phyloP scores from a whole-genome alignment of 2,797 vertebrate genomes.

The Fistularia tabacaria region DNA sequence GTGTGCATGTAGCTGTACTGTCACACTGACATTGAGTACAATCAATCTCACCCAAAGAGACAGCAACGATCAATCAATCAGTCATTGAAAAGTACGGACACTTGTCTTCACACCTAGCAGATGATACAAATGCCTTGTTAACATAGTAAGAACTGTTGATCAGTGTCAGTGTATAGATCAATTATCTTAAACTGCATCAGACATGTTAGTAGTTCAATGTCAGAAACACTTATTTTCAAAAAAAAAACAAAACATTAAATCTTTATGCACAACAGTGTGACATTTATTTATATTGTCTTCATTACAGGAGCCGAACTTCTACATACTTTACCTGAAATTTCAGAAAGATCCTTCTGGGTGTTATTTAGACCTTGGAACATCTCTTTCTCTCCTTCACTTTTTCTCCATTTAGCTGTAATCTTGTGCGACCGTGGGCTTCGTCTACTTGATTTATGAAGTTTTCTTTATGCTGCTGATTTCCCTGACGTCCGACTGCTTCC shows the following conservation, averaged over 20 bases:
- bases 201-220: conserved; percentile 57
- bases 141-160: conserved; percentile 35
- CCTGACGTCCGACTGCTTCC: conserved; percentile 11
- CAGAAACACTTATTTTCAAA: conserved; percentile 71
- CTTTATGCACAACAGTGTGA: conserved; percentile 64
- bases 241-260: conserved; percentile 60
- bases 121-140: conserved; percentile 65
- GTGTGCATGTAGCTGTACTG: conserved; percentile 55
- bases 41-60: conserved; percentile 61
- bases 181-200: conserved; percentile 58
- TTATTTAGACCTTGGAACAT: too few relatives aligned
- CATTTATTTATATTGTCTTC: not conserved
- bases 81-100: conserved; percentile 24
- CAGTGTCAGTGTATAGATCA: conserved; percentile 59
- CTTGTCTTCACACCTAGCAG: conserved; percentile 49
- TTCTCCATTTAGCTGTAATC: conserved; percentile 15
- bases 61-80: conserved; percentile 26
- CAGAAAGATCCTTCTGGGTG: too few relatives aligned
- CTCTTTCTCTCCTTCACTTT: not conserved
- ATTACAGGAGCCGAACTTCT: not conserved
- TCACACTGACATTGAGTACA: conserved; percentile 60
- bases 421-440: conserved; percentile 11
- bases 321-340: too few relatives aligned
- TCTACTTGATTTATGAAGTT: conserved; percentile 48
- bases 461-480: conserved; percentile 25